Conservation (phyloP, 2,113 vertebrate species). For the Chionis minor region DNA sequence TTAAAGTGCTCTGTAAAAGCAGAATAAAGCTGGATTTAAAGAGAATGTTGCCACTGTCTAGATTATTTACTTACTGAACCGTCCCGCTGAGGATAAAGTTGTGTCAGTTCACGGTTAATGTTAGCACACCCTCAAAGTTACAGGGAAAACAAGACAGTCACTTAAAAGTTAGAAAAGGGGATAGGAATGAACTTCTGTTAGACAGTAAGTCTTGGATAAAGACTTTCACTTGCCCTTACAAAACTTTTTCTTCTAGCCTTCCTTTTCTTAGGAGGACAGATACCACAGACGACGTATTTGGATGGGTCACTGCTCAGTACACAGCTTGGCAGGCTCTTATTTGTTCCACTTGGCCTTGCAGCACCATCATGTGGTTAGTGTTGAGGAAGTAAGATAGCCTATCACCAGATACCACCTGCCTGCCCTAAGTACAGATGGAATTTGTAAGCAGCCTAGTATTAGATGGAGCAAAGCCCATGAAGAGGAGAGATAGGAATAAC, state of each 20-base stretch:
- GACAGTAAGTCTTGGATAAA: not conserved
- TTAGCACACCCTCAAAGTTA: not conserved
- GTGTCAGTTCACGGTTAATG: not conserved
- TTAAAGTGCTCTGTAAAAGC: not conserved
- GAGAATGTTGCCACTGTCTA: not conserved
- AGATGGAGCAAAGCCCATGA: not conserved
- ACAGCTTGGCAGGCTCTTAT: not conserved
- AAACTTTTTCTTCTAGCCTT: not conserved
- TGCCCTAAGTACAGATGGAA: not conserved
- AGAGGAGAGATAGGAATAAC: not conserved
- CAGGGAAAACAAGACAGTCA: not conserved
- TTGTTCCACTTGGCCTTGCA: slow-evolving; percentile 29
- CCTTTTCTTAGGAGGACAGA: not conserved
- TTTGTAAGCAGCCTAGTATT: not conserved
- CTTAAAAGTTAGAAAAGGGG: not conserved
- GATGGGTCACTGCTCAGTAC: not conserved
- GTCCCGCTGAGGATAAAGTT: not conserved
- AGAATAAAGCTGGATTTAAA: not conserved
- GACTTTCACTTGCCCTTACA: not conserved
- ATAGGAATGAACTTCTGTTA: not conserved
- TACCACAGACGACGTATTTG: not conserved
- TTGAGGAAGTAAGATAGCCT: not conserved
- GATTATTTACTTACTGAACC: not conserved
- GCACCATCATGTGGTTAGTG: slow-evolving; percentile 7
- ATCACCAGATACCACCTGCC: not conserved